Evolutionary conservation across 2,797 vertebrate species (phyloP), one percentile per base, ranked within the genome.

Genomic region (Aeoliscus strigatus): DNA sequence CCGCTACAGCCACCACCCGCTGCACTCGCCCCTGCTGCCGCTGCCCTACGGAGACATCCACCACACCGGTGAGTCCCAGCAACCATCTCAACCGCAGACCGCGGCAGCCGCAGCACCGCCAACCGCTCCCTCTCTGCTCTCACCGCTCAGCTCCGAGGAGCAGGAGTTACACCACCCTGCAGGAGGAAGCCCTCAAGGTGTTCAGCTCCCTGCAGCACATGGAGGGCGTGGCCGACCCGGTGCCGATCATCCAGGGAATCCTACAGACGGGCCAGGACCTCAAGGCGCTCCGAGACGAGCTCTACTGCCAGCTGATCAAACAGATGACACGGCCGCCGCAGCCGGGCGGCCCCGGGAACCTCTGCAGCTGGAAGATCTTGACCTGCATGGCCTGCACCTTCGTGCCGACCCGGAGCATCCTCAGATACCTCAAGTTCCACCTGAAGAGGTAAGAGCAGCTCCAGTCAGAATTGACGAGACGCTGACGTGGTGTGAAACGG

Each of bases 221-320:
- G 9, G 93, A 96, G 79, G 89, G 88, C 0, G 90, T 94, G 46
- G 89, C 92, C 0, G 92, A 95, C 67, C 91, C 93, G 0, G 88
- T 92, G 52, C 93, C 93, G 26, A 94, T 94, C 60, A 91, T 96
- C 79, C 93, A 95, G 71, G 93, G 93, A 68, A 92, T 93, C 77
- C 85, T 96, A 36, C 93, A 95, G 85, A 94, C 93, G 36, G 95
- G 93, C 78, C 93, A 94, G 14, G 92, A 95, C 77, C 77, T 96
- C 65, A 87, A 82, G 61, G 53, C 91, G 0, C 82, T 96, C 26
- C 78, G 93, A 37, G 92, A 96, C 14, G 93, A 96, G 70, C 90
- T 95, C 21, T 96, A 93, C 70, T 95, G 93, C 60, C 93, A 96
- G 86, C 88, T 96, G 67, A 92, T 95, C 84, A 96, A 96, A 66